A percentile compares a stretch with the other conserved stretches of the same genome.
phyloP scores from a whole-genome alignment of 2,888 invertebrate species.

The Agrotis segetum region DNA sequence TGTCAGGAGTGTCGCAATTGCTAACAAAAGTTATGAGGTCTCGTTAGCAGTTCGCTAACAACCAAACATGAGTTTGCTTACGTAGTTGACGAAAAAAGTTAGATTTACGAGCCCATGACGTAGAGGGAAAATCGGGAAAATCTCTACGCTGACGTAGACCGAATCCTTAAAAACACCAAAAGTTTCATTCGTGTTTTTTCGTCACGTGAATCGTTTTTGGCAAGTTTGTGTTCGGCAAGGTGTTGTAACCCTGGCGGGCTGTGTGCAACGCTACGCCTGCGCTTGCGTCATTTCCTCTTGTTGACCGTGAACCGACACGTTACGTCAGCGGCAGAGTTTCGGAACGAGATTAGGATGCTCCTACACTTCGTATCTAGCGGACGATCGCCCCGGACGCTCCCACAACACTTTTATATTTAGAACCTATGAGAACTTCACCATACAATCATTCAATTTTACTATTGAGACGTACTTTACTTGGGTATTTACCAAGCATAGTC shows the following conservation, averaged over 20 bases:
- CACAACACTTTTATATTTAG: slow-evolving; percentile 58
- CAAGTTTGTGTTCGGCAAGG: slow-evolving; percentile 73
- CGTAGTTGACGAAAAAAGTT: slow-evolving; percentile 55
- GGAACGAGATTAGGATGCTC: slow-evolving; percentile 83
- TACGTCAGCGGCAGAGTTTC: slow-evolving; percentile 84
- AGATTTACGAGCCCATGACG: slow-evolving; percentile 39
- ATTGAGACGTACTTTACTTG: slow-evolving; percentile 20
- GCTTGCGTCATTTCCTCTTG: slow-evolving; percentile 90
- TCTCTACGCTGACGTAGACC: slow-evolving; percentile 53
- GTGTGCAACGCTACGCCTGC: slow-evolving; percentile 75
- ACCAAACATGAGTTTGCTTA: slow-evolving; percentile 42
- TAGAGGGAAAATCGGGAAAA: slow-evolving; percentile 17
- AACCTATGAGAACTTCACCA: slow-evolving; percentile 47
- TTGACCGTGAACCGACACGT: slow-evolving; percentile 87
- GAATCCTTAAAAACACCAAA: slow-evolving; percentile 65
- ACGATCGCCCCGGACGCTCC: slow-evolving; percentile 72
- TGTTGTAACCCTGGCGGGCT: slow-evolving; percentile 77
- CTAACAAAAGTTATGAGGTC: slow-evolving; percentile 60
- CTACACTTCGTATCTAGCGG: slow-evolving; percentile 76
- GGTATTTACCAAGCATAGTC: slow-evolving; percentile 34
- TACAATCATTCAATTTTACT: slow-evolving; percentile 38
- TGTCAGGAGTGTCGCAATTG: slow-evolving; percentile 73
- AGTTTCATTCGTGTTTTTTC: slow-evolving; percentile 56
- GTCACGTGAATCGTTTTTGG: slow-evolving; percentile 79
- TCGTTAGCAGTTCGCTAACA: slow-evolving; percentile 69